Percentiles rank a stretch among this genome's conserved stretches.
These are phyloP conservation scores for Magallana gigas DNA, from an alignment of 1,140 invertebrate genomes.

Conservation along the genomic window DNA sequence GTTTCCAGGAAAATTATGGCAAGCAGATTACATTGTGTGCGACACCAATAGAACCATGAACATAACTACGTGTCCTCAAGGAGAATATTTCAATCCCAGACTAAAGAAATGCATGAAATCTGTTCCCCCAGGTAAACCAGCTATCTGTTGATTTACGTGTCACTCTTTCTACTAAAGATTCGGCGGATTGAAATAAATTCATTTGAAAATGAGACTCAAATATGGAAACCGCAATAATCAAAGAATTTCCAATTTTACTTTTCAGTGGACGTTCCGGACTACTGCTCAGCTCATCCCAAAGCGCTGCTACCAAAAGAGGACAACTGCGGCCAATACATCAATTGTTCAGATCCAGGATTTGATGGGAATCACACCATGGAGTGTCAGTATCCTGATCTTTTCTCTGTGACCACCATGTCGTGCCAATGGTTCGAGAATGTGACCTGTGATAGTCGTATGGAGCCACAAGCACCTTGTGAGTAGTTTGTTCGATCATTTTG, in stretches of 20 bases:
- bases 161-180: too few relatives aligned
- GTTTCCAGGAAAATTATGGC: slow-evolving; percentile 52
- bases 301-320: slow-evolving; percentile 45
- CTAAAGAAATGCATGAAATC: slow-evolving; percentile 44
- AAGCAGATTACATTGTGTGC: slow-evolving; percentile 56
- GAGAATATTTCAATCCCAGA: slow-evolving; percentile 55
- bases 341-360: slow-evolving; percentile 53
- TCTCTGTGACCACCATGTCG: not conserved
- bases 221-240: too few relatives aligned
- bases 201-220: too few relatives aligned
- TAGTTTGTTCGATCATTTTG: not conserved
- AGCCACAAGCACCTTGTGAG: slow-evolving; percentile 58
- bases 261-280: slow-evolving; percentile 50
- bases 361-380: slow-evolving; percentile 1
- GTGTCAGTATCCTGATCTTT: not conserved
- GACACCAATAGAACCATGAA: slow-evolving; percentile 54
- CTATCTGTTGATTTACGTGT: too few relatives aligned
- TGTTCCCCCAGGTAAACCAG: too few relatives aligned
- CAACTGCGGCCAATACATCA: slow-evolving; percentile 64
- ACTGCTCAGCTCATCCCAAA: slow-evolving; percentile 30
- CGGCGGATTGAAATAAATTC: too few relatives aligned
- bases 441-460: not conserved
- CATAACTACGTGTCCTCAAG: slow-evolving; percentile 46
- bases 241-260: not conserved
- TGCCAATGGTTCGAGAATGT: slow-evolving; percentile 22